Base-by-base conservation (phyloP, 2,888 invertebrate genomes). In the Arctia plantaginis region DNA sequence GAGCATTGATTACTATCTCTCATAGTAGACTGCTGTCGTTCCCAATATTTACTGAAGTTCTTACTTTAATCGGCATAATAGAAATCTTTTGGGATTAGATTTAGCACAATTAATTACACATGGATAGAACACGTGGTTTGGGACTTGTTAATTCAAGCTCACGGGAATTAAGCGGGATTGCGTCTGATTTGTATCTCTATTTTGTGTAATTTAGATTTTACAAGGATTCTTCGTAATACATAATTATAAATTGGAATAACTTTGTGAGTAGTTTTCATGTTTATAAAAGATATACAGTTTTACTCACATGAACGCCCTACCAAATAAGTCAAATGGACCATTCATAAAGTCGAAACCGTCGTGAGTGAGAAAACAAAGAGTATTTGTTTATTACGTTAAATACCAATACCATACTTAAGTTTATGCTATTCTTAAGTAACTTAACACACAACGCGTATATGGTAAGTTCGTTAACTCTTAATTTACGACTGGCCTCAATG, bases 401-500 rank as follows among this genome's bases (percentile, higher is more conserved):
- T 27, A 1, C 30, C 18, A 62, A 62, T 30, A 30, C 62, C 27
- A 62, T 62, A 30, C 30, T 27, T 27, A 10, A 27, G 27, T 15
- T 12, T 27, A 59, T 59, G 59, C 13, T 7, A 7, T 6, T 18
- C 7, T 30, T 62, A 30, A 18, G 8, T 30, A 62, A 30, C 18
- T 1, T 8, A 18, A 18, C 62, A 62, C 62, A 62, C 51, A 55
- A n/a, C 3, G 51, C 23, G 8, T 55, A 18, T 18, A 30, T 62
- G 30, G 62, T 77, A 70, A 77, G 71, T 81, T 77, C 74, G 66
- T 83, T 84, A 80, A 80, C 82, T 80, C 79, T 80, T 83, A 79
- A 85, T 87, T 87, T 84, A 80, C 81, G 80, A 76, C 20, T 33
- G 67, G 35, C 71, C 73, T 80, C 80, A 83, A 85, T 81, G 76